phyloP scores from a whole-genome alignment of 2,888 invertebrate species.

The Itoplectis maculator region DNA sequence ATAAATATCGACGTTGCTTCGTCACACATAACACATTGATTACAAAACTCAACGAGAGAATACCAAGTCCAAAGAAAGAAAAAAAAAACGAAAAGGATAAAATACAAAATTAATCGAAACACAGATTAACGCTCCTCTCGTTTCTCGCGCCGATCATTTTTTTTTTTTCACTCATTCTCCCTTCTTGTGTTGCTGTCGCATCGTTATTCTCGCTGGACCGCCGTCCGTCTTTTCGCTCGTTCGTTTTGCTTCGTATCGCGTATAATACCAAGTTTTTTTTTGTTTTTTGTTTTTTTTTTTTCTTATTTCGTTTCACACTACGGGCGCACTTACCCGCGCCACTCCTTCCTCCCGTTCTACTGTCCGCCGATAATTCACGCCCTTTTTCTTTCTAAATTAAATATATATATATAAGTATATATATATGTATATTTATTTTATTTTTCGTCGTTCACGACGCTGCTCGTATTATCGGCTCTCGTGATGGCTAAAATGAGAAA shows the following conservation, averaged over 20 bases:
- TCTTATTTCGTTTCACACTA: conserved; percentile 47
- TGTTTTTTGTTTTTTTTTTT: conserved; percentile 14
- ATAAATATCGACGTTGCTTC: conserved; percentile 62
- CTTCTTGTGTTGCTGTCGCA: neutral
- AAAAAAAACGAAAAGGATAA: conserved; percentile 72
- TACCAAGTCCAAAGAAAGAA: conserved; percentile 69
- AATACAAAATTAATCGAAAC: conserved; percentile 12
- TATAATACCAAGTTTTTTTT: conserved; percentile 26
- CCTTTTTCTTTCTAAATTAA: conserved; percentile 29
- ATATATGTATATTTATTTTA: conserved; percentile 27
- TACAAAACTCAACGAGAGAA: conserved; percentile 81
- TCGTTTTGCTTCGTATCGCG: conserved; percentile 38
- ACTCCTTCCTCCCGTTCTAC: conserved; percentile 63
- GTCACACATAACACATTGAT: conserved; percentile 63
- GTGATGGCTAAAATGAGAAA: conserved; percentile 40
- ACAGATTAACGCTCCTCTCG: conserved; percentile 50
- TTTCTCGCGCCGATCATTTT: conserved; percentile 45
- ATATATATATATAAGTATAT: conserved; percentile 30
- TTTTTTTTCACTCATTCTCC: conserved; percentile 18
- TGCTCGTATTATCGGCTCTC: conserved; percentile 46
- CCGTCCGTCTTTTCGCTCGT: conserved; percentile 38
- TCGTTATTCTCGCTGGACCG: conserved; percentile 24
- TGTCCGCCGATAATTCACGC: conserved; percentile 38
- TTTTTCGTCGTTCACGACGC: conserved; percentile 32
- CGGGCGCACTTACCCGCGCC: conserved; percentile 69